Evolutionary conservation across 1,140 invertebrate genomes (phyloP).

Genomic region (Maconellicoccus hirsutus): DNA sequence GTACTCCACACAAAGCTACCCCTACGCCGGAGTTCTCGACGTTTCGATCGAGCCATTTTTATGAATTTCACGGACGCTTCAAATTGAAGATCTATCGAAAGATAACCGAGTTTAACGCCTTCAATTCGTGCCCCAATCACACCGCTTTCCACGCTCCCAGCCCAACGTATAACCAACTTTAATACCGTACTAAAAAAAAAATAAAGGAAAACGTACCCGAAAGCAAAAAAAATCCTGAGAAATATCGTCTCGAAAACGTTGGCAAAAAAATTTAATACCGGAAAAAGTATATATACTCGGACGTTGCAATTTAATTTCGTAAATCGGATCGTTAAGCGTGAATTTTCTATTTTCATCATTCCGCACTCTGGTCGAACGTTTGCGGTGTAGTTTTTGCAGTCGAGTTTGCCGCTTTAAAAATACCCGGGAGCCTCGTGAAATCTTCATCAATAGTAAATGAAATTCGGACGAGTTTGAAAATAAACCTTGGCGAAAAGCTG

Average conservation of each 20-base stretch:
- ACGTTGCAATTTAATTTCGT: neutral
- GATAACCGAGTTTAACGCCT: no score
- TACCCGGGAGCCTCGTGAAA: conserved; percentile 1
- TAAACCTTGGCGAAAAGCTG: neutral
- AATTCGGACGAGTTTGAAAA: conserved; percentile 4
- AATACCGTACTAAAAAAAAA: no score
- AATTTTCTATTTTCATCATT: conserved; percentile 10
- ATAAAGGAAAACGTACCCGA: no score
- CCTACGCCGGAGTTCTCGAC: no score
- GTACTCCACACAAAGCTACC: no score
- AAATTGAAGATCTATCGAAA: no score
- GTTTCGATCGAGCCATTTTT: no score
- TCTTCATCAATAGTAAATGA: conserved; percentile 9
- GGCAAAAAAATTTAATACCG: neutral
- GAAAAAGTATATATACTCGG: neutral
- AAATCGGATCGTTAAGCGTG: conserved; percentile 7
- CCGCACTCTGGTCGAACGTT: neutral
- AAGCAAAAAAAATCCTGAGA: no score
- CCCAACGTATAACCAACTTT: no score
- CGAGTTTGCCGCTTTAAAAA: neutral
- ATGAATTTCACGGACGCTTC: no score
- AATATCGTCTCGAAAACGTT: neutral
- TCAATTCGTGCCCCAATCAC: no score
- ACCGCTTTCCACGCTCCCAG: no score
- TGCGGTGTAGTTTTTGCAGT: neutral